A percentile compares a stretch with the other conserved stretches of the same genome.
Evolutionary conservation across 2,888 invertebrate species (phyloP).

Genomic region (Mythimna pallens): DNA sequence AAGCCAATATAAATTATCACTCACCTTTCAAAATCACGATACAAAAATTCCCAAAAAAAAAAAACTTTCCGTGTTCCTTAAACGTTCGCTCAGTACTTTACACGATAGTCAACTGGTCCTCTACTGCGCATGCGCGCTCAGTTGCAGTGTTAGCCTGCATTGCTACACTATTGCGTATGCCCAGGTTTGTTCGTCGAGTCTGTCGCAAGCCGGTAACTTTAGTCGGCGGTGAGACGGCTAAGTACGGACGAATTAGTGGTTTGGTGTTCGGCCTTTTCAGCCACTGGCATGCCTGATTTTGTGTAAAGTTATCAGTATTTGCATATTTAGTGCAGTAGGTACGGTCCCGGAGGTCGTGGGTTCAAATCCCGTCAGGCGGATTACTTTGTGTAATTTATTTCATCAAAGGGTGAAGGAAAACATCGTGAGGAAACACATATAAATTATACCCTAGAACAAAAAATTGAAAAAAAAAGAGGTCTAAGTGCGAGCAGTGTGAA

Average conservation of each 20-base stretch:
- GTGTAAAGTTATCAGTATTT: no score
- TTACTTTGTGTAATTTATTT: no score
- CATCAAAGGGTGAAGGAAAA: no score
- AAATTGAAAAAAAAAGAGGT: no score
- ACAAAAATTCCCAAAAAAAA: neutral
- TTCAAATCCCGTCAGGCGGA: no score
- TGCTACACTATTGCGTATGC: constrained; percentile 20
- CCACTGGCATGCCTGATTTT: no score
- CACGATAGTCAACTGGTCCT: neutral
- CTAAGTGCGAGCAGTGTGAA: no score
- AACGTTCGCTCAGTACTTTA: neutral
- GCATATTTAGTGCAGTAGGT: no score
- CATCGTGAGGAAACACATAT: no score
- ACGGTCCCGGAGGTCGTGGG: no score
- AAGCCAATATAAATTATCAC: neutral
- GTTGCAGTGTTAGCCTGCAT: neutral
- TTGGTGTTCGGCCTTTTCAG: neutral
- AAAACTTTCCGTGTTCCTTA: neutral
- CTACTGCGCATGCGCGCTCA: neutral
- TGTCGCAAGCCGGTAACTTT: constrained; percentile 17
- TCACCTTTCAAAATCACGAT: constrained; percentile 2
- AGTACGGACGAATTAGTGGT: neutral
- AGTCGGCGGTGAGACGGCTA: neutral
- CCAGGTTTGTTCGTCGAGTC: constrained; percentile 2
- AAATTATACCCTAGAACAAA: no score